Percentiles rank a stretch among this genome's conserved stretches.
Evolutionary conservation across 2,797 vertebrate genomes (phyloP).

Genomic region (Myotis planiceps): DNA sequence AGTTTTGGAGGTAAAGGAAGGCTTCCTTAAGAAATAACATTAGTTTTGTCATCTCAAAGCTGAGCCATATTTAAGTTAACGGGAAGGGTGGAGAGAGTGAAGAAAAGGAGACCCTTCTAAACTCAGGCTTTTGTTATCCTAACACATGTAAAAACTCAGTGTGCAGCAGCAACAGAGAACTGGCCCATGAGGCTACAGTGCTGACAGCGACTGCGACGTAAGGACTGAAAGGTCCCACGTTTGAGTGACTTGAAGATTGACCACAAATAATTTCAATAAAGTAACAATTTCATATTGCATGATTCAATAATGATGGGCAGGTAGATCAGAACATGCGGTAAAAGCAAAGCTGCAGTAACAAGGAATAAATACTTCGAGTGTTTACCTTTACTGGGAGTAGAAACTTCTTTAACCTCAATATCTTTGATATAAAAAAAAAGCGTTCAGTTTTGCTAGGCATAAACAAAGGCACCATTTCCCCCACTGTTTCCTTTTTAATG

Average conservation of each 20-base stretch:
- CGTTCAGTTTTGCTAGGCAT: background rate
- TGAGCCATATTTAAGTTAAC: background rate
- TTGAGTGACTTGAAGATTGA: background rate
- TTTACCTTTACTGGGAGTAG: background rate
- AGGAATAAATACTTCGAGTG: background rate
- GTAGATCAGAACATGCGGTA: background rate
- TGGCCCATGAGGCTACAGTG: background rate
- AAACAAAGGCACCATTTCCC: background rate
- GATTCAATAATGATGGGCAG: background rate
- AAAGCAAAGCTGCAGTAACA: background rate
- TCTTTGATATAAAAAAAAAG: background rate
- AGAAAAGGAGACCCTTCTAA: background rate
- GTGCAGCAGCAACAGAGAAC: background rate
- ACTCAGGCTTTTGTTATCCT: background rate
- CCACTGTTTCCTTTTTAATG: background rate
- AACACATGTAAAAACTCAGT: background rate
- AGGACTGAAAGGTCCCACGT: background rate
- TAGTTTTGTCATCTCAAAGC: background rate
- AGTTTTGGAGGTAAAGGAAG: background rate
- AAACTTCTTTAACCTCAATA: background rate
- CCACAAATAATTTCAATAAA: background rate
- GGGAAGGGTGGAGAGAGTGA: background rate
- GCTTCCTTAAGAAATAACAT: background rate
- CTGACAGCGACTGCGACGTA: accelerated
- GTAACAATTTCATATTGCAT: background rate